A percentile compares a stretch with the other conserved stretches of the same genome.
These are phyloP conservation scores for Cavia aperea DNA, from an alignment of 2,113 vertebrate genomes.

Conservation along the genomic window DNA sequence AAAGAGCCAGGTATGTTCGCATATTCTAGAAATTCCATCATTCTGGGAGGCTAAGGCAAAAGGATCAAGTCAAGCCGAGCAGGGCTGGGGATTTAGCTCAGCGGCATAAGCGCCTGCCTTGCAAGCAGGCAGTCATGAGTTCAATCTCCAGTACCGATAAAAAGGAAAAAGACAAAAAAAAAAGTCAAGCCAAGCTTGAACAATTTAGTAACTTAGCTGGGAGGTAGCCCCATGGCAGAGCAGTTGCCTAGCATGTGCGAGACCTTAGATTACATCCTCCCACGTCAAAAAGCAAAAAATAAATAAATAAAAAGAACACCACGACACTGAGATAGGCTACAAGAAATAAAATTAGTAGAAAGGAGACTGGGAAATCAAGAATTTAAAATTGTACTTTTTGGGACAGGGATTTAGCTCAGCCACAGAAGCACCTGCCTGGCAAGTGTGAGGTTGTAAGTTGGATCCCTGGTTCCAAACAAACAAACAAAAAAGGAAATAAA, in stretches of 20 bases:
- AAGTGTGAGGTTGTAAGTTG: too few species aligned
- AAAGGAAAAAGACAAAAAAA: too few species aligned
- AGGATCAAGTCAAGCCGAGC: not conserved
- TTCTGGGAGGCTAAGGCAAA: not conserved
- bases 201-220: not conserved
- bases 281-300: not conserved
- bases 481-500: too few species aligned
- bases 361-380: not conserved
- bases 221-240: not conserved
- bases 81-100: too few species aligned
- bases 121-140: too few species aligned
- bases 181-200: not conserved
- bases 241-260: not conserved
- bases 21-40: not conserved
- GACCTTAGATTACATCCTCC: not conserved
- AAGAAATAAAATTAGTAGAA: not conserved
- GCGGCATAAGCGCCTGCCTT: too few species aligned
- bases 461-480: too few species aligned
- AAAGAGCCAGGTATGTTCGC: not conserved
- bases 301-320: not conserved
- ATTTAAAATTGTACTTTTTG: not conserved
- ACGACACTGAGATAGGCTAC: not conserved
- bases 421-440: too few species aligned
- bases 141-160: too few species aligned
- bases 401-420: too few species aligned